Base-by-base conservation (phyloP, 2,113 vertebrate genomes). In the Zosterops japonicus region DNA sequence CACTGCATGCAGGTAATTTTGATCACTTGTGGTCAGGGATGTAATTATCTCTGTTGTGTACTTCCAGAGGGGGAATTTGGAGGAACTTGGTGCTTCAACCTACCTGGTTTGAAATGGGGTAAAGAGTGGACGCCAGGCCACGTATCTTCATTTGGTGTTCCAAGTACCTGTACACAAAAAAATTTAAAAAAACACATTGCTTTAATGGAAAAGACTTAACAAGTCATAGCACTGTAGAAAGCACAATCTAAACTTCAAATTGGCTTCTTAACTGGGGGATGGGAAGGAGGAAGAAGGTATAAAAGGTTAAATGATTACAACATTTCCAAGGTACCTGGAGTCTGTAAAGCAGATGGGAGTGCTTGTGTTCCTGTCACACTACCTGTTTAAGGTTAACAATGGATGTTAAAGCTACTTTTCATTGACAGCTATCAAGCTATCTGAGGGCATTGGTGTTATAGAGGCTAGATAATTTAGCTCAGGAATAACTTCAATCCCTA, bases 71-170 rank as follows among this genome's bases (percentile, higher is more conserved):
- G 3, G 77, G 4, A 83, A 85, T 36, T 19, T 55, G 46, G 14
- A 57, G 55, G 8, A 68, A 76, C 13, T 47, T 53, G 63, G 44
- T 68, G 15, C 24, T 93, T 82, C 77, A 68, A 89, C 97, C 70
- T 97, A 99, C 99, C 99, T 98, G 98, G 98, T 96, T 99, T 99
- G 95, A 99, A 99, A 97, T 99, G 99, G 84, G 99, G 99, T 96
- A 99, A 95, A 56, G 99, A 99, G 96, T 99, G 98, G 59, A 99
- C 98, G 70, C 99, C 99, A 47, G 99, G 99, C 99, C 99, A 99
- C 0, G 98, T 98, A 22, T 99, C 99, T 91, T 99, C 99, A 24
- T 98, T 98, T 49, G 99, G 99, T 12, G 99, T 99, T 53, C 99
- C 99, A 64, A 99, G 98, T 81, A 99, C 98, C 99, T 99, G 87